Base-by-base conservation (phyloP, 2,797 vertebrate species). In the Eupleurogrammus muticus region DNA sequence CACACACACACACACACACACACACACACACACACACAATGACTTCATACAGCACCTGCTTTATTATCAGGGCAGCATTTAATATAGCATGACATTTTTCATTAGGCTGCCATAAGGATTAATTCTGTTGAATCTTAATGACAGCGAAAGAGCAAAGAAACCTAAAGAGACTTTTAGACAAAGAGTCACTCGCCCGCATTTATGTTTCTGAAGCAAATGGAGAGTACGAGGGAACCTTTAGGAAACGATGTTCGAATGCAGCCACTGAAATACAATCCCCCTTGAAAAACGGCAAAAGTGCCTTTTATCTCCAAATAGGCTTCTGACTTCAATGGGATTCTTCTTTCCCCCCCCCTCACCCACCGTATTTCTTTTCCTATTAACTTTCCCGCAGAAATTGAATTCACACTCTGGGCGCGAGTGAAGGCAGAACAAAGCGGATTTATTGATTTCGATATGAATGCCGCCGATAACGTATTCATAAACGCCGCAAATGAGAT, bases 231-330 rank as follows among this genome's bases (percentile, higher is more conserved):
- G 81, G 50, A 6, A 28, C 17, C 47, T 82, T 79, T 52, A 66
- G 81, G 51, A 82, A 76, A 81, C 67, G 0, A 75, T 73, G 70
- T 80, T 86, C 66, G 61, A 69, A 74, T 70, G 78, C 58, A 81
- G 74, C 5, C 23, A 63, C 20, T 75, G 70, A 84, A 80, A 80
- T 57, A 61, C 47, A 73, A 61, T 76, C 66, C 75, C 65, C 66
- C 80, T 79, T 75, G 73, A 84, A 81, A 82, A 72, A 82, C 77
- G 46, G 36, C 50, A 75, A 59, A 79, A 65, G 42, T 68, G 42
- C 48, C 57, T 75, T 83, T 89, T 74, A 87, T 85, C 77, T 83
- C 36, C 64, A 67, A 83, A 84, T 49, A 80, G 75, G 76, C 75
- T 82, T 79, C 59, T 77, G 58, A 84, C 67, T 80, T 85, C 73